Evolutionary conservation across 1,140 invertebrate species (phyloP).

Genomic region (Drosophila auraria): DNA sequence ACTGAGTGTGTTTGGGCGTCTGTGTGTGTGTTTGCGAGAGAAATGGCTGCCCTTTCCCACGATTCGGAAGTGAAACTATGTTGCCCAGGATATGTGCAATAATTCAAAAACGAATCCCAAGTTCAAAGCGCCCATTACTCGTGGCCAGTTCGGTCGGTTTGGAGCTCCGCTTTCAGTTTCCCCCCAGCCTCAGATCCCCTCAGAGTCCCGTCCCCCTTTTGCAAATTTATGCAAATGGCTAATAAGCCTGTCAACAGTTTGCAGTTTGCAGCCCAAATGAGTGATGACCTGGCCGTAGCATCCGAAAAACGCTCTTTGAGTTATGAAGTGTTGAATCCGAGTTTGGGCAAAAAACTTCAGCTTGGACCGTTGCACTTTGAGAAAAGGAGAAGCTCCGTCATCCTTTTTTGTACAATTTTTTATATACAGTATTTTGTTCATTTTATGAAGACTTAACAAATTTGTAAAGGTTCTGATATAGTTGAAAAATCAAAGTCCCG

Average conservation of each 20-base stretch:
- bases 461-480: no score
- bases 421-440: not conserved
- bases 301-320: constrained; percentile 63
- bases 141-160: constrained; percentile 45
- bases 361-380: constrained; percentile 15
- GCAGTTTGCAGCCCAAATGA: constrained; percentile 67
- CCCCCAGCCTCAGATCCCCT: constrained; percentile 24
- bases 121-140: constrained; percentile 85
- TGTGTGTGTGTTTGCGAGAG: constrained; percentile 30
- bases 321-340: constrained; percentile 76
- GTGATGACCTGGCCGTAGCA: constrained; percentile 57
- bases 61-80: constrained; percentile 83
- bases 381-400: not conserved
- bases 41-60: constrained; percentile 67
- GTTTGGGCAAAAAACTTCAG: constrained; percentile 45
- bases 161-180: constrained; percentile 25
- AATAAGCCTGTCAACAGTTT: constrained; percentile 84
- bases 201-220: constrained; percentile 16
- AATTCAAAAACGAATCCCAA: constrained; percentile 84
- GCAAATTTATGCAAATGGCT: constrained; percentile 81
- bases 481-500: no score
- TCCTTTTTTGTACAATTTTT: not conserved
- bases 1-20: constrained; percentile 16
- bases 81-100: constrained; percentile 80
- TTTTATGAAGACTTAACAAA: no score